Percentiles rank a stretch among this genome's conserved stretches.
phyloP scores from a whole-genome alignment of 2,888 invertebrate genomes.

The Eristalis intricaria region DNA sequence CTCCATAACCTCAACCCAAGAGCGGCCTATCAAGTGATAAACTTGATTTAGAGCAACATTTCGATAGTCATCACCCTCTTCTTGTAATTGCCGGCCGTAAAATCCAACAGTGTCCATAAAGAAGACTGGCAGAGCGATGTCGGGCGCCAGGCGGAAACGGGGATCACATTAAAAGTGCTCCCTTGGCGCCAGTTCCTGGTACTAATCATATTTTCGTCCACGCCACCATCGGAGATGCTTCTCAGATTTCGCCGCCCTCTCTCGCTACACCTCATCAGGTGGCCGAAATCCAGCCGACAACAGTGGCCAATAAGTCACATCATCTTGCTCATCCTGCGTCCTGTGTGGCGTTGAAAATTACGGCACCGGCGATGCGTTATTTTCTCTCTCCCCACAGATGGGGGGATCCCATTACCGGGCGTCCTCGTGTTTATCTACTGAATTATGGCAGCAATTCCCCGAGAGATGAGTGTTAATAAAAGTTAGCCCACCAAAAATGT shows the following conservation, averaged over 20 bases:
- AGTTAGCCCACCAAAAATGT: conserved; percentile 42
- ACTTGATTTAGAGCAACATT: conserved; percentile 4
- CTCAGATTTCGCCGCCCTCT: conserved; percentile 20
- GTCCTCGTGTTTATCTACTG: conserved; percentile 39
- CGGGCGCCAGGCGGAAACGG: not conserved
- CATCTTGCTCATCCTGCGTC: not conserved
- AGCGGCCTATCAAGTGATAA: not conserved
- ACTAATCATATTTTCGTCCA: not conserved
- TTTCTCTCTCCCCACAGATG: not conserved
- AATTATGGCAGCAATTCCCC: conserved; percentile 52
- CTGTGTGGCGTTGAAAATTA: not conserved
- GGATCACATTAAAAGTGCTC: conserved; percentile 9
- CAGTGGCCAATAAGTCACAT: conserved; percentile 37
- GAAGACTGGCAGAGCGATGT: not conserved
- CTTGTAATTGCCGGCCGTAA: conserved; percentile 8
- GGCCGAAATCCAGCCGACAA: conserved; percentile 19
- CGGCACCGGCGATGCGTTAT: conserved; percentile 17
- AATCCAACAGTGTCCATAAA: not conserved
- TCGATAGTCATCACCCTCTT: not conserved
- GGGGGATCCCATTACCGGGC: conserved; percentile 34
- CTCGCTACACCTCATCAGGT: conserved; percentile 31
- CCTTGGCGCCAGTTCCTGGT: conserved; percentile 4
- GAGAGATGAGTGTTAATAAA: conserved; percentile 55
- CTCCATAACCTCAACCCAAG: not conserved
- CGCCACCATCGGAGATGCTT: not conserved